Evolutionary conservation across 2,113 vertebrate species (phyloP).

Genomic region (Circaetus gallicus): DNA sequence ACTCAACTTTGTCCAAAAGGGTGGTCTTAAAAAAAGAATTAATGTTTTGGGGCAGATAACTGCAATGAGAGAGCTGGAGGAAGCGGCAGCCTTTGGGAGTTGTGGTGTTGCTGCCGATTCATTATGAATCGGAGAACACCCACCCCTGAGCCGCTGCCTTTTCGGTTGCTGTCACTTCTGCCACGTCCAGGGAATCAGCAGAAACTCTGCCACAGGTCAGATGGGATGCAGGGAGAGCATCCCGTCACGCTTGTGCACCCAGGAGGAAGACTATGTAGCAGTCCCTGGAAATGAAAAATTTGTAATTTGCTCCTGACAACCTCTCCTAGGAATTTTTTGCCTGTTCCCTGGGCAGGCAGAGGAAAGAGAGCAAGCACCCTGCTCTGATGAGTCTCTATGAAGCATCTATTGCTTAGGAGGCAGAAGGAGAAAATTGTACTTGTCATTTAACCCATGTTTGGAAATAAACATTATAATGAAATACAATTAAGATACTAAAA

Average conservation of each 20-base stretch:
- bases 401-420: background rate
- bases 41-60: accelerated
- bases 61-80: background rate
- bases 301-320: accelerated
- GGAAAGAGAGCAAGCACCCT: background rate
- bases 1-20: background rate
- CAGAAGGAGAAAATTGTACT: accelerated
- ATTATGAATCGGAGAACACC: background rate
- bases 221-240: background rate
- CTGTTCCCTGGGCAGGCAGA: background rate
- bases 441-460: background rate
- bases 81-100: accelerated
- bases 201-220: accelerated
- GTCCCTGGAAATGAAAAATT: accelerated
- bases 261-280: background rate
- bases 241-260: accelerated
- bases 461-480: background rate
- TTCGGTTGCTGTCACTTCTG: background rate
- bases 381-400: background rate
- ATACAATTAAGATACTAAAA: background rate
- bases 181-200: accelerated
- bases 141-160: background rate
- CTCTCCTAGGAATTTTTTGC: background rate
- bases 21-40: too few species aligned
- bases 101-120: background rate